These are phyloP conservation scores for Dermolepida albohirtum DNA, from an alignment of 2,888 invertebrate species.

Conservation along the genomic window DNA sequence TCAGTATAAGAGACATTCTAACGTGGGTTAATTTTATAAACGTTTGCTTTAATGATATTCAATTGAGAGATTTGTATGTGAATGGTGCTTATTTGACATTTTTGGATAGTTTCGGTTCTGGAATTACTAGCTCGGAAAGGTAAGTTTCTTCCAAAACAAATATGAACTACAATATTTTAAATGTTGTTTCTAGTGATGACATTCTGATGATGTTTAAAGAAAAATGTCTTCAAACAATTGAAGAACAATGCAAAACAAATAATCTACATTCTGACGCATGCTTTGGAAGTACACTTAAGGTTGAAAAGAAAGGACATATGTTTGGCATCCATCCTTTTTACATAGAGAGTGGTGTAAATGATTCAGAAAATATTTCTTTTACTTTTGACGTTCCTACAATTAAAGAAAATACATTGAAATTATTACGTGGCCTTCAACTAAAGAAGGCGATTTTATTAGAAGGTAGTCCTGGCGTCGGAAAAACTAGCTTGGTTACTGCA, in stretches of 20 bases:
- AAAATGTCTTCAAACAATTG: conserved; percentile 70
- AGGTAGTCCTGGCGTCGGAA: conserved; percentile 98
- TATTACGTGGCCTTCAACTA: conserved; percentile 90
- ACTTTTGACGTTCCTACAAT: conserved; percentile 84
- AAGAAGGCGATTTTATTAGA: conserved; percentile 94
- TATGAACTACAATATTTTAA: conserved; percentile 21
- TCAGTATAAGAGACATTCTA: conserved; percentile 91
- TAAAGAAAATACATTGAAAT: conserved; percentile 82
- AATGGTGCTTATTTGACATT: conserved; percentile 94
- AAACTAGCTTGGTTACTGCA: conserved; percentile 93
- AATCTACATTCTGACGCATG: conserved; percentile 1
- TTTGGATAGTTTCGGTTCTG: conserved; percentile 90
- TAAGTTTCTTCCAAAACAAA: conserved; percentile 52
- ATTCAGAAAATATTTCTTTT: conserved; percentile 66
- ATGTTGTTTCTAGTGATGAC: conserved; percentile 55
- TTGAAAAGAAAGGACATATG: conserved; percentile 61
- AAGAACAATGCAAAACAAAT: conserved; percentile 66
- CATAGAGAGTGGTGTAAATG: conserved; percentile 68
- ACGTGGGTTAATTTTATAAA: conserved; percentile 95
- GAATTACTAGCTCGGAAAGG: conserved; percentile 79
- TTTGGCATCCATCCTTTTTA: conserved; percentile 87
- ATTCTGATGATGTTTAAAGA: conserved; percentile 62
- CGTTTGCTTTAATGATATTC: conserved; percentile 65
- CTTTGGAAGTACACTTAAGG: conserved; percentile 42
- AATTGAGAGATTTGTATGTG: conserved; percentile 77